Conservation (phyloP, 2,888 invertebrate genomes). For the Ariolimax columbianus region DNA sequence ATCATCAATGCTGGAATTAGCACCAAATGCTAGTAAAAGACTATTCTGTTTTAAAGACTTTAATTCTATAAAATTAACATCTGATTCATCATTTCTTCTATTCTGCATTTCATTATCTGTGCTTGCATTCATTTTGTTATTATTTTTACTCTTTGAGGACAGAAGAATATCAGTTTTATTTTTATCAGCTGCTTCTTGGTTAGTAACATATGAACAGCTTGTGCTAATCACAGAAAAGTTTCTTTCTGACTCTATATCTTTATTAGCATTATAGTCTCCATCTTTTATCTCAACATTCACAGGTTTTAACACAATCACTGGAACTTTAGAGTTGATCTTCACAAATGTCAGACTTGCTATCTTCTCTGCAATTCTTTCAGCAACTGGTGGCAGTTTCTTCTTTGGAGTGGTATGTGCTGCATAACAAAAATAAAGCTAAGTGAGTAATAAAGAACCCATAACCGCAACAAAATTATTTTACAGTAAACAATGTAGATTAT, state of each 20-base stretch:
- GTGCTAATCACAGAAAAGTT: not conserved
- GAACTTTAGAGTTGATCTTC: conserved; percentile 45
- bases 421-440: not conserved
- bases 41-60: not conserved
- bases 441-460: no score
- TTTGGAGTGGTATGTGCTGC: conserved; percentile 22
- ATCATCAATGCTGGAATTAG: not conserved
- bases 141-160: not conserved
- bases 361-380: conserved; percentile 49
- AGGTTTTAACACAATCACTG: conserved; percentile 30
- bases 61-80: not conserved
- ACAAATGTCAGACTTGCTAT: conserved; percentile 44
- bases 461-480: no score
- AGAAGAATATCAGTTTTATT: not conserved
- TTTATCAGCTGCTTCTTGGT: not conserved
- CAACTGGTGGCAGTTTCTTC: conserved; percentile 35
- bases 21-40: not conserved
- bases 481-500: no score
- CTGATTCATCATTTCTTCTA: not conserved
- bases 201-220: not conserved
- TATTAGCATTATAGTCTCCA: not conserved
- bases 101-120: not conserved
- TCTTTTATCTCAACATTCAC: not conserved
- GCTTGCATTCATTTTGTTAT: not conserved
- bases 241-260: not conserved